Evolutionary conservation across 1,140 invertebrate species (phyloP), one percentile per base, ranked within the genome.

Genomic region (Drosophila sp.): DNA sequence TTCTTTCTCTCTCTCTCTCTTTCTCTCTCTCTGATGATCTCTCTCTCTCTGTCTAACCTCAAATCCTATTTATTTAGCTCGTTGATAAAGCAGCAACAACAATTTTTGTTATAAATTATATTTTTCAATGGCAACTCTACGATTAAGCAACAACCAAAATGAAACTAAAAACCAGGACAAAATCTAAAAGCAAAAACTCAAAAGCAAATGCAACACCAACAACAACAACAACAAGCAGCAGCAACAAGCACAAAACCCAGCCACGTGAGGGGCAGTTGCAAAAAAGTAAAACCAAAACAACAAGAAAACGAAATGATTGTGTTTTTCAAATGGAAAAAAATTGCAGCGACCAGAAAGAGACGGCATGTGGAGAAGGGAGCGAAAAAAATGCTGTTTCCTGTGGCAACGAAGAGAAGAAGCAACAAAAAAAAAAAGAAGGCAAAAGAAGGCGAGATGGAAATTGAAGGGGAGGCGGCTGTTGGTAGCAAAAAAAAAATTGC

Each of bases 41-140:
- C 1, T 23, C 10, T 6, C 10, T 66, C 40, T n/a, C 38, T 68
- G 73, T 47, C 80, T 84, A 84, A 79, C 67, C 65, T 68, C 79
- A 83, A 76, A 50, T 79, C 70, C 30, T 69, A 55, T 62, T 66
- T 67, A 32, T 56, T 27, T 61, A 47, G 44, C 6, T 7, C 1
- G 4, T 23, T 23, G 5, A 63, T 10, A 66, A 60, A 57, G 74
- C 65, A 73, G 40, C 65, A 66, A 66, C 55, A 76, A 83, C 35
- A 17, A 10, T 50, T 44, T 72, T 83, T 73, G 69, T 69, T 73
- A 80, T 80, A 72, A 80, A 83, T 79, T 77, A 64, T 55, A 80
- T 67, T 74, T 77, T 87, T 89, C 77, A 84, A 83, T 87, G 80
- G 80, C 80, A 87, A 89, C 84, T 80, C 84, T 84, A 70, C 62